These are phyloP conservation scores for Neodontobutis hainanensis DNA, from an alignment of 2,113 vertebrate genomes.

Conservation along the genomic window DNA sequence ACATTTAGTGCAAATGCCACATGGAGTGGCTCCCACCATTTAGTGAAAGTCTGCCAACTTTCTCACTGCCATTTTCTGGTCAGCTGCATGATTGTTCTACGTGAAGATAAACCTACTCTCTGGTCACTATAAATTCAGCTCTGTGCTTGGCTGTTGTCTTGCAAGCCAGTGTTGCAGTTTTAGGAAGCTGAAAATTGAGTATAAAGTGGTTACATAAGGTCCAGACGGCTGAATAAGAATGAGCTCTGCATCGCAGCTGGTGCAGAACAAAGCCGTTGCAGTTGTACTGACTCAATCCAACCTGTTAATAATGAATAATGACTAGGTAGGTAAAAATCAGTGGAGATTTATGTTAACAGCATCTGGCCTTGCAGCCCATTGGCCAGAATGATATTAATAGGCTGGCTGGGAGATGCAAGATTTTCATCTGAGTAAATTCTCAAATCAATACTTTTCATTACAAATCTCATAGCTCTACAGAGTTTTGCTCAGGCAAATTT, in stretches of 20 bases:
- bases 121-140: neutral
- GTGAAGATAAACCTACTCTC: no score
- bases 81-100: no score
- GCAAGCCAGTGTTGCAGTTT: neutral
- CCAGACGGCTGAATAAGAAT: conserved; percentile 20
- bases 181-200: neutral
- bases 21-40: neutral
- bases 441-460: conserved; percentile 73
- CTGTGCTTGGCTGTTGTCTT: neutral
- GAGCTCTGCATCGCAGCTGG: neutral
- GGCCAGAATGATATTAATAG: conserved; percentile 60
- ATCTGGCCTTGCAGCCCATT: conserved; percentile 40
- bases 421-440: conserved; percentile 57
- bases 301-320: conserved; percentile 63
- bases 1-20: neutral
- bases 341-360: conserved; percentile 52
- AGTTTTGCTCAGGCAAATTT: conserved; percentile 22
- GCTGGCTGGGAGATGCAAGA: conserved; percentile 40
- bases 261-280: conserved; percentile 31
- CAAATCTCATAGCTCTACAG: conserved; percentile 25
- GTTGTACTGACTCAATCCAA: conserved; percentile 39
- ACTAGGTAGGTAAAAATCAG: conserved; percentile 42
- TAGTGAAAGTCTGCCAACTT: neutral
- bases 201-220: neutral
- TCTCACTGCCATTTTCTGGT: neutral